Conservation (phyloP, 2,113 vertebrate species). For the Calypte anna region DNA sequence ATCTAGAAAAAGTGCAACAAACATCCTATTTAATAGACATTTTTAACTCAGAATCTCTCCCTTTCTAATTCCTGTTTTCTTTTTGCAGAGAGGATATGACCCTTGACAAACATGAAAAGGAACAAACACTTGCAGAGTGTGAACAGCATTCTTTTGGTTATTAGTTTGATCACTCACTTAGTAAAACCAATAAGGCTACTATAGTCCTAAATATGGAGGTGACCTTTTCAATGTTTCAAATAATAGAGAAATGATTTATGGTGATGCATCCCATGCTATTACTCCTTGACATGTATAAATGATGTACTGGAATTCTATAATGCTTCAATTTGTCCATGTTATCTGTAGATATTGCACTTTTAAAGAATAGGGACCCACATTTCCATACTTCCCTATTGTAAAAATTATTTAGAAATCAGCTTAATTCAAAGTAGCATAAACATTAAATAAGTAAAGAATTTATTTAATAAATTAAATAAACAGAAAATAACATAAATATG, state of each 20-base stretch:
- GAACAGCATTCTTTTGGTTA: background rate
- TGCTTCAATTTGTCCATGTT: slow-evolving; percentile 57
- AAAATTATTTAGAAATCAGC: background rate
- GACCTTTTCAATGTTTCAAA: slow-evolving; percentile 59
- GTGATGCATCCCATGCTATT: slow-evolving; percentile 63
- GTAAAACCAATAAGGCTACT: slow-evolving; percentile 52
- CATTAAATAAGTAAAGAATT: background rate
- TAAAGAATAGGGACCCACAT: background rate
- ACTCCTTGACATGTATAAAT: slow-evolving; percentile 65
- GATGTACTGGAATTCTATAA: slow-evolving; percentile 62
- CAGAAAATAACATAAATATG: background rate
- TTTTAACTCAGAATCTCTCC: slow-evolving; percentile 61
- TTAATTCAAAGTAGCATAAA: background rate
- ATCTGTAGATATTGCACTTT: slow-evolving; percentile 22
- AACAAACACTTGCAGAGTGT: slow-evolving; percentile 32
- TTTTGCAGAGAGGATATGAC: slow-evolving; percentile 41
- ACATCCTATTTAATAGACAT: slow-evolving; percentile 56
- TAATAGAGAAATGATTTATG: slow-evolving; percentile 71
- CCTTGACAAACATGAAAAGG: slow-evolving; percentile 41
- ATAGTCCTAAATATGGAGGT: slow-evolving; percentile 61
- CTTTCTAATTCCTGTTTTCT: slow-evolving; percentile 48
- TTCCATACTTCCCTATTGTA: background rate
- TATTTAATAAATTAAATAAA: background rate
- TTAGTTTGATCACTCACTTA: slow-evolving; percentile 45
- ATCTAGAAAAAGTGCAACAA: slow-evolving; percentile 48